These are phyloP conservation scores for Parnassius smintheus DNA, from an alignment of 2,888 invertebrate genomes.

Conservation along the genomic window DNA sequence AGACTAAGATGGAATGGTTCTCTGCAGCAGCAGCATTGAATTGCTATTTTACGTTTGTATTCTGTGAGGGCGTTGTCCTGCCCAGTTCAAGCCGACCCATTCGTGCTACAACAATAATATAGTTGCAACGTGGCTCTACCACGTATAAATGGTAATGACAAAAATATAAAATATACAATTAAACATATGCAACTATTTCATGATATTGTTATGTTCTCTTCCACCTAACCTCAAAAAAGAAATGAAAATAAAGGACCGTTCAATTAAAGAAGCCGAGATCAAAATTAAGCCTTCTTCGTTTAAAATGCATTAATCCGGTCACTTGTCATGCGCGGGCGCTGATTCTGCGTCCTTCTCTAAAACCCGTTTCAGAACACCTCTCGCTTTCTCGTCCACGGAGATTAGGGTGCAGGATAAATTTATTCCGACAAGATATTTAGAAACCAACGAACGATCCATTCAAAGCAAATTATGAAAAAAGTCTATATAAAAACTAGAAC, in stretches of 20 bases:
- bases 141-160: too few species aligned
- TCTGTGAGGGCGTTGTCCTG: too few species aligned
- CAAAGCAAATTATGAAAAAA: constrained; percentile 31
- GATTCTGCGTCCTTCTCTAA: constrained; percentile 60
- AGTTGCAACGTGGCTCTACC: too few species aligned
- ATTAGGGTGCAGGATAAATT: constrained; percentile 48
- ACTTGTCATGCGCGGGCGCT: constrained; percentile 73
- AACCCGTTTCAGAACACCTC: constrained; percentile 66
- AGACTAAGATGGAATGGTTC: too few species aligned
- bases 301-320: constrained; percentile 80
- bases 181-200: neutral
- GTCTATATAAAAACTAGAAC: constrained; percentile 12
- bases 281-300: constrained; percentile 80
- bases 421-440: constrained; percentile 34
- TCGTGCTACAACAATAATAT: too few species aligned
- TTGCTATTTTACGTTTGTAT: too few species aligned
- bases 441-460: constrained; percentile 25
- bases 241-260: constrained; percentile 55
- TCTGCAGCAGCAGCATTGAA: too few species aligned
- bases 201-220: constrained; percentile 11
- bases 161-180: neutral
- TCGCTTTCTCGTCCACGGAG: constrained; percentile 56
- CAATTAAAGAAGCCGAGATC: constrained; percentile 71
- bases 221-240: constrained; percentile 34
- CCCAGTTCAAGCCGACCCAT: too few species aligned